phyloP scores from a whole-genome alignment of 2,888 invertebrate species.

The Plutella xylostella region DNA sequence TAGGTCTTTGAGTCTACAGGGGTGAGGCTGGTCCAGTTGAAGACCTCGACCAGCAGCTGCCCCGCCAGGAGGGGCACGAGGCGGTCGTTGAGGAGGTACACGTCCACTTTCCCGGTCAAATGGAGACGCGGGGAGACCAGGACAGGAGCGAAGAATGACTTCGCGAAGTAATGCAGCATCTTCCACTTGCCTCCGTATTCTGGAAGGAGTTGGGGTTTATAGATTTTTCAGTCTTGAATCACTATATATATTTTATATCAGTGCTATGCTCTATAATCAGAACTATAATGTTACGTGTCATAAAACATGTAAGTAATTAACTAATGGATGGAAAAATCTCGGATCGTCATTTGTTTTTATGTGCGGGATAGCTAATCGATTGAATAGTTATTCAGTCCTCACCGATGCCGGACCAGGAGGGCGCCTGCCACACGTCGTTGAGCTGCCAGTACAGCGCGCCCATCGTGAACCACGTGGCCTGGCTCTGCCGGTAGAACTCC shows the following conservation, averaged over 20 bases:
- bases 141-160: slow-evolving; percentile 85
- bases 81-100: slow-evolving; percentile 76
- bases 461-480: slow-evolving; percentile 79
- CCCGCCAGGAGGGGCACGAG: slow-evolving; percentile 51
- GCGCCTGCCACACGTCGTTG: slow-evolving; percentile 98
- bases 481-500: slow-evolving; percentile 80
- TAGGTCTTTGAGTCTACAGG: slow-evolving; percentile 39
- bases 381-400: too few species aligned
- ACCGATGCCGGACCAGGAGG: slow-evolving; percentile 95
- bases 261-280: too few species aligned
- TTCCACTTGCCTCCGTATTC: slow-evolving; percentile 86
- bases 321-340: too few species aligned
- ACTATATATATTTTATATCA: too few species aligned
- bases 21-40: slow-evolving; percentile 65
- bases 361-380: too few species aligned
- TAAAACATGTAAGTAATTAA: too few species aligned
- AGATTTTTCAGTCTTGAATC: too few species aligned
- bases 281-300: too few species aligned
- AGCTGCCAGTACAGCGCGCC: slow-evolving; percentile 98
- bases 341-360: too few species aligned
- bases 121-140: slow-evolving; percentile 73
- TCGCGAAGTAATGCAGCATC: slow-evolving; percentile 90
- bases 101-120: slow-evolving; percentile 56
- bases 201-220: too few species aligned
- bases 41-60: slow-evolving; percentile 66